These are phyloP conservation scores for Anarhynchus alexandrinus DNA, from an alignment of 2,113 vertebrate genomes.

Conservation along the genomic window DNA sequence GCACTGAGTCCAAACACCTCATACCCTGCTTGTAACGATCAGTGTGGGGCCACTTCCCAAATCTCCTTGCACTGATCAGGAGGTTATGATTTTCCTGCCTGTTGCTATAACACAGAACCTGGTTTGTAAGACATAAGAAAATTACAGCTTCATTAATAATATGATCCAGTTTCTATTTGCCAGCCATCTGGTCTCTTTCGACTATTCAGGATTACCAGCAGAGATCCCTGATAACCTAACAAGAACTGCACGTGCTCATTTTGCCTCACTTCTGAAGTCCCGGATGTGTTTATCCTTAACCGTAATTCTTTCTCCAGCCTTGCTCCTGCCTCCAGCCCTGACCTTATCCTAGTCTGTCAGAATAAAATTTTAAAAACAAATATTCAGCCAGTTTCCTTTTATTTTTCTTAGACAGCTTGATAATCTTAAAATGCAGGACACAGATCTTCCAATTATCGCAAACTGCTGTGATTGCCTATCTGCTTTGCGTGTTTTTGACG, in stretches of 20 bases:
- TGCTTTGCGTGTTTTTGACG: not conserved
- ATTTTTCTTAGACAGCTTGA: not conserved
- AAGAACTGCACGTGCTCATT: not conserved
- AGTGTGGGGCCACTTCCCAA: not conserved
- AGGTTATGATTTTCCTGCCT: not conserved
- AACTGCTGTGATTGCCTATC: not conserved
- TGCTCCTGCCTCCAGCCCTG: not conserved
- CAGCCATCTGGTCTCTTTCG: not conserved
- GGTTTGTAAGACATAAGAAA: not conserved
- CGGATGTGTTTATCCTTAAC: not conserved
- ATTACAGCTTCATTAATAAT: not conserved
- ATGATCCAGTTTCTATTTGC: not conserved
- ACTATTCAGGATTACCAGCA: not conserved
- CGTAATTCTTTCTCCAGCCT: not conserved
- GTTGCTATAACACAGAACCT: not conserved
- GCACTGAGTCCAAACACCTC: not conserved
- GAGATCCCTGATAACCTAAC: not conserved
- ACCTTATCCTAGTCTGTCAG: not conserved
- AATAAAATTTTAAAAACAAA: not conserved
- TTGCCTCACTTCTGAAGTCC: not conserved
- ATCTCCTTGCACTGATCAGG: not conserved
- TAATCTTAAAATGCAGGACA: not conserved
- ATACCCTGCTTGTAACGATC: not conserved
- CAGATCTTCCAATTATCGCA: not conserved
- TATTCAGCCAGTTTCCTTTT: not conserved